Conservation (phyloP, 2,797 vertebrate genomes). For the Pseudomugil gertrudae region DNA sequence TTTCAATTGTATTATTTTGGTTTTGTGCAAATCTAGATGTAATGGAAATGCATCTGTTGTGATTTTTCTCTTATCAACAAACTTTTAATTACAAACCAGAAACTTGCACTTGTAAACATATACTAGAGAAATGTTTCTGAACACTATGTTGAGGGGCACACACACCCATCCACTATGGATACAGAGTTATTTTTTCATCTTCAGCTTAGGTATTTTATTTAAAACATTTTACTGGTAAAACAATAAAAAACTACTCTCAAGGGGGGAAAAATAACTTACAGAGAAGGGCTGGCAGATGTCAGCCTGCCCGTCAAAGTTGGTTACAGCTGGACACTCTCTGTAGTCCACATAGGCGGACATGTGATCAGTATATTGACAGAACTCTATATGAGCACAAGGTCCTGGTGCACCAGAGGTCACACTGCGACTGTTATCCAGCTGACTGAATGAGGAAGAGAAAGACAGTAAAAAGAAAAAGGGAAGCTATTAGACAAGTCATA, state of each 20-base stretch:
- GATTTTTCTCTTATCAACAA: too few relatives aligned
- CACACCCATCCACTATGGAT: too few relatives aligned
- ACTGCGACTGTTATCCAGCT: slow-evolving; percentile 88
- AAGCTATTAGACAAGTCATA: not conserved
- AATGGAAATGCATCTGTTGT: too few relatives aligned
- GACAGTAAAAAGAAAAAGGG: not conserved
- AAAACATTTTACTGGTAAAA: too few relatives aligned
- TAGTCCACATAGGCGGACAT: slow-evolving; percentile 91
- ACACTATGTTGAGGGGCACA: too few relatives aligned
- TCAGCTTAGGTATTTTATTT: not conserved
- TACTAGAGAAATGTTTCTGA: too few relatives aligned
- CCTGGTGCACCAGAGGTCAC: slow-evolving; percentile 61
- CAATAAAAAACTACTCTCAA: not conserved
- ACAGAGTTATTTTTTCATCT: not conserved
- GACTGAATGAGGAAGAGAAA: slow-evolving; percentile 73
- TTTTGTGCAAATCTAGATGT: too few relatives aligned
- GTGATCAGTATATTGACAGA: slow-evolving; percentile 86
- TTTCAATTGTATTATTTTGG: too few relatives aligned
- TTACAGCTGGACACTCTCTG: slow-evolving; percentile 82
- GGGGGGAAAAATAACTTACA: slow-evolving; percentile 74
- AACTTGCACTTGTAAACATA: too few relatives aligned
- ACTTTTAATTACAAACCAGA: too few relatives aligned
- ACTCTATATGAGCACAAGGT: slow-evolving; percentile 85
- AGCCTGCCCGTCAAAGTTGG: slow-evolving; percentile 47
- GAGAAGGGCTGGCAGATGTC: slow-evolving; percentile 90